A percentile compares a stretch with the other conserved stretches of the same genome.
Conservation (phyloP, 2,113 vertebrate species). For the Siphamia tubifer region DNA sequence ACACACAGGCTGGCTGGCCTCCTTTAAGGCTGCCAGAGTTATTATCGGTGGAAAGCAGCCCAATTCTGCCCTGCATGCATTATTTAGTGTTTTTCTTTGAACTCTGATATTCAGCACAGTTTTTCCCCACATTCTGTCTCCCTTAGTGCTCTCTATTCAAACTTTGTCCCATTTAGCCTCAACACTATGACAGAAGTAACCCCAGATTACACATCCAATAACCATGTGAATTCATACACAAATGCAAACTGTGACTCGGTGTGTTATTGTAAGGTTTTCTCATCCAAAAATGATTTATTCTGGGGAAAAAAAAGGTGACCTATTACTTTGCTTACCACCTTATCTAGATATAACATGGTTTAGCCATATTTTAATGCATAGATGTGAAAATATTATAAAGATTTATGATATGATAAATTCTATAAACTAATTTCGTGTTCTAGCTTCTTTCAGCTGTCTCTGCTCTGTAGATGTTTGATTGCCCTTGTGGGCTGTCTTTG, state of each 20-base stretch:
- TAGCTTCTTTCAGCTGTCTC: slow-evolving; percentile 17
- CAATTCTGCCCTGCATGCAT: slow-evolving; percentile 79
- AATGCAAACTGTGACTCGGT: slow-evolving; percentile 36
- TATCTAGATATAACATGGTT: slow-evolving; percentile 3
- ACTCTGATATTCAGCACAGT: slow-evolving; percentile 76
- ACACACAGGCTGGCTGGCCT: slow-evolving; percentile 59
- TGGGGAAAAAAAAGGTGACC: slow-evolving; percentile 23
- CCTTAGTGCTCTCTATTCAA: slow-evolving; percentile 63
- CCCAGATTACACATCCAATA: slow-evolving; percentile 53
- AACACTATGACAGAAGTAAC: slow-evolving; percentile 53
- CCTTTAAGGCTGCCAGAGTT: slow-evolving; percentile 75
- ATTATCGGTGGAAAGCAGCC: slow-evolving; percentile 78
- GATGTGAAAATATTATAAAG: too few species aligned
- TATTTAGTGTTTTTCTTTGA: slow-evolving; percentile 82
- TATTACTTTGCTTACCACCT: slow-evolving; percentile 2
- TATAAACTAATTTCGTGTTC: slow-evolving; percentile 36
- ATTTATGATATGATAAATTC: slow-evolving; percentile 8
- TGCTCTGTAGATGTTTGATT: slow-evolving; percentile 32
- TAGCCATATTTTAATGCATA: slow-evolving; percentile 6
- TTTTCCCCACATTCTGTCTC: slow-evolving; percentile 54
- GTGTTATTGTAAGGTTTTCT: slow-evolving; percentile 35
- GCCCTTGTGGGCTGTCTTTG: slow-evolving; percentile 50
- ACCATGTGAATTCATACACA: slow-evolving; percentile 37
- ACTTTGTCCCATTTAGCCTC: slow-evolving; percentile 75
- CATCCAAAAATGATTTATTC: slow-evolving; percentile 18